Conservation (phyloP, 2,888 invertebrate genomes). For the Coelopa pilipes region DNA sequence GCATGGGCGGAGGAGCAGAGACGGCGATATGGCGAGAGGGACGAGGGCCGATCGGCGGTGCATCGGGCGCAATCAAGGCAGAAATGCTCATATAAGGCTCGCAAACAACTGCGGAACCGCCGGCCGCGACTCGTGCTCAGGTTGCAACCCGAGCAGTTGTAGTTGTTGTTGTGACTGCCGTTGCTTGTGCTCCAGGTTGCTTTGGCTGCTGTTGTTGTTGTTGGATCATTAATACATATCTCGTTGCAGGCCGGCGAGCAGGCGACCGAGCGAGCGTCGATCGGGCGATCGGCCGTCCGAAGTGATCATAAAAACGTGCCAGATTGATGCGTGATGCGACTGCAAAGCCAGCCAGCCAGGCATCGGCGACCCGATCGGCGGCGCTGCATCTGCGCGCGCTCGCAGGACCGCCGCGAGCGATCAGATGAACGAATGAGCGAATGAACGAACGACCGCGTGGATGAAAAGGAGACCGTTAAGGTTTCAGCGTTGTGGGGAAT, state of each 20-base stretch:
- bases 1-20: neutral
- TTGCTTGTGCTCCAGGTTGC: slow-evolving; percentile 18
- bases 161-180: slow-evolving; percentile 28
- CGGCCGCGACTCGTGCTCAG: slow-evolving; percentile 23
- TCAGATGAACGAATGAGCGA: too few relatives aligned
- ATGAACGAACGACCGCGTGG: slow-evolving; percentile 15
- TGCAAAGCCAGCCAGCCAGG: slow-evolving; percentile 51
- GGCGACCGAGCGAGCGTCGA: slow-evolving; percentile 13
- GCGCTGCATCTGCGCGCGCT: too few relatives aligned
- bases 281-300: slow-evolving; percentile 16
- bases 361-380: too few relatives aligned
- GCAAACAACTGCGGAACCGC: slow-evolving; percentile 23
- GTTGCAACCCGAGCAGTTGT: neutral
- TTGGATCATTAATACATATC: slow-evolving; percentile 26
- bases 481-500: neutral
- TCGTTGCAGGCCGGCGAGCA: neutral
- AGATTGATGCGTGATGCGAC: slow-evolving; percentile 65
- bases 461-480: slow-evolving; percentile 26
- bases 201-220: neutral
- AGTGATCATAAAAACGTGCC: slow-evolving; percentile 64
- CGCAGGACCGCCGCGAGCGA: too few relatives aligned
- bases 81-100: slow-evolving; percentile 29
- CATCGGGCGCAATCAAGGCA: slow-evolving; percentile 25
- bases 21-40: neutral
- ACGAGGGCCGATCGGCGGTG: neutral